A percentile compares a stretch with the other conserved stretches of the same genome.
Conservation (phyloP, 1,140 invertebrate genomes). For the Triops cancriformis region DNA sequence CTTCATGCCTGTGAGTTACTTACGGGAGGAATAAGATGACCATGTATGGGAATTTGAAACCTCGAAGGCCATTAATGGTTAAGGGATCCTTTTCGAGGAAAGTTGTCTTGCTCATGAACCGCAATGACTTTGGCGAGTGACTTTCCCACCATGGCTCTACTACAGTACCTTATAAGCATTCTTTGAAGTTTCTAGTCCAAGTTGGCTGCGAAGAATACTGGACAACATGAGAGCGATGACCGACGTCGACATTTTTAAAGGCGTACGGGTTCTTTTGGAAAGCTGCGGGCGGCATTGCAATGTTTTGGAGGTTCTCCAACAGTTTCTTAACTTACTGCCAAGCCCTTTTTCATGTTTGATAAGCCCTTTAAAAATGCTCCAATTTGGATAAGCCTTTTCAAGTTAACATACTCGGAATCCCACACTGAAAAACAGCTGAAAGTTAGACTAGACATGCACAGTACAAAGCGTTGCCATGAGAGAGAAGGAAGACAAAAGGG, state of each 20-base stretch:
- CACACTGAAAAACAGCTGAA: too few species aligned
- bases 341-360: too few species aligned
- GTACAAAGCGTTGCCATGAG: too few species aligned
- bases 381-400: too few species aligned
- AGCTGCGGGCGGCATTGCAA: neutral
- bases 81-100: neutral
- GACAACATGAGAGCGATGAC: neutral
- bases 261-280: neutral
- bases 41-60: neutral
- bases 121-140: neutral
- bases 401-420: too few species aligned
- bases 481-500: too few species aligned
- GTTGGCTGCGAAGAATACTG: neutral
- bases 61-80: neutral
- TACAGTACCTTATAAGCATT: neutral
- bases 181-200: neutral
- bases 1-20: neutral
- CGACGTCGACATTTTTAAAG: neutral
- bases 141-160: neutral
- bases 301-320: too few species aligned
- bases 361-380: too few species aligned
- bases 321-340: too few species aligned
- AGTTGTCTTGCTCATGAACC: neutral
- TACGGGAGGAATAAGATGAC: neutral
- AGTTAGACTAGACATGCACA: too few species aligned